Percentiles rank a stretch among this genome's conserved stretches.
These are phyloP conservation scores for Cervus canadensis DNA, from an alignment of 2,113 vertebrate genomes.

Conservation along the genomic window DNA sequence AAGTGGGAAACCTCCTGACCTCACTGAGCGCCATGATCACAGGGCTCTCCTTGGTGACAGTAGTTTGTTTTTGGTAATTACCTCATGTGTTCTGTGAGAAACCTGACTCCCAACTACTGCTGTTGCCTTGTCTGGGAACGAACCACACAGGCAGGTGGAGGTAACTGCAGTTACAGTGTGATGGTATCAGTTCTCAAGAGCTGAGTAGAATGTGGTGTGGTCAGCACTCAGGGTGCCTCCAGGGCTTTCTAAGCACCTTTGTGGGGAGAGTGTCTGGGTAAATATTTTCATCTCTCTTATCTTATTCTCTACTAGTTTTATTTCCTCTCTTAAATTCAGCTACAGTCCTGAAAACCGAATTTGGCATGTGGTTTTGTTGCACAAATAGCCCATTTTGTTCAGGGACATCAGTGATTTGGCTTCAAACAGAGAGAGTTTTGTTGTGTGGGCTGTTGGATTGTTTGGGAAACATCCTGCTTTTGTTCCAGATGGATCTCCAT, in stretches of 20 bases:
- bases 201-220: neutral
- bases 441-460: neutral
- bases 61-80: conserved; percentile 29
- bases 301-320: neutral
- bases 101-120: neutral
- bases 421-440: neutral
- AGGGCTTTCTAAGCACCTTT: neutral
- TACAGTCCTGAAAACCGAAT: neutral
- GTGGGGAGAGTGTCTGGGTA: neutral
- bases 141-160: neutral
- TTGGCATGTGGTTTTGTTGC: neutral
- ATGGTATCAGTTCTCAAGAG: neutral
- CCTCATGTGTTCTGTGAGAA: conserved; percentile 6
- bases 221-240: neutral
- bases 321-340: conserved; percentile 14
- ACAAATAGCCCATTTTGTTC: neutral
- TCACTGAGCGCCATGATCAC: neutral
- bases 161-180: neutral
- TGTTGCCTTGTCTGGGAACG: neutral
- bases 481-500: neutral
- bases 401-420: neutral
- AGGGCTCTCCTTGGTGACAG: neutral
- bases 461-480: neutral
- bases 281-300: conserved; percentile 1
- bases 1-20: neutral